These are phyloP conservation scores for Tetrax tetrax DNA, from an alignment of 2,113 vertebrate genomes.

Conservation along the genomic window DNA sequence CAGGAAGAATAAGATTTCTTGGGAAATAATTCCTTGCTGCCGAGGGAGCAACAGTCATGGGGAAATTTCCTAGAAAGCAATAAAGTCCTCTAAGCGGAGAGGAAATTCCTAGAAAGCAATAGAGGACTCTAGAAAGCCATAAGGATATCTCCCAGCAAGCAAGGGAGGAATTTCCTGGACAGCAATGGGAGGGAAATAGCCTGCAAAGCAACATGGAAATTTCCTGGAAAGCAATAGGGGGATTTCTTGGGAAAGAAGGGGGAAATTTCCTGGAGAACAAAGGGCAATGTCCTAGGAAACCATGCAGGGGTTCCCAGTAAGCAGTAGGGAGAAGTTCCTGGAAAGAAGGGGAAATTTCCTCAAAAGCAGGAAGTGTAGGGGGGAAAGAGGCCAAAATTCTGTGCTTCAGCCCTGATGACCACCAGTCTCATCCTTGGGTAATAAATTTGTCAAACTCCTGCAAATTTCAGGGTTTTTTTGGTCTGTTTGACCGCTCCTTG, in stretches of 20 bases:
- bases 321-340: neutral
- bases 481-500: fast-evolving
- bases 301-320: neutral
- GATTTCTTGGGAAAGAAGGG: neutral
- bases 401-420: fast-evolving
- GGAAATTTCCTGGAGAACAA: neutral
- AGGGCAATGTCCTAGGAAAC: neutral
- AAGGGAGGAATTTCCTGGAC: neutral
- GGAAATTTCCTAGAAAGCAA: neutral
- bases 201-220: neutral
- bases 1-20: neutral
- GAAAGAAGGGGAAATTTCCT: too few relatives aligned
- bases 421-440: neutral
- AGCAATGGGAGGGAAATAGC: too few relatives aligned
- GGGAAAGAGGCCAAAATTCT: too few relatives aligned
- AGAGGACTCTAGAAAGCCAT: neutral
- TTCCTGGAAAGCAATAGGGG: neutral
- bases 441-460: neutral
- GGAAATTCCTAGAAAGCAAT: neutral
- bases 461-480: fast-evolving
- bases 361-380: fast-evolving
- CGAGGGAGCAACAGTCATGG: too few relatives aligned
- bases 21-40: neutral
- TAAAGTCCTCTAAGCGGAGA: neutral
- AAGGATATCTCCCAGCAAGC: neutral